Evolutionary conservation across 2,888 invertebrate species (phyloP).

Genomic region (Tetragonula carbonaria): DNA sequence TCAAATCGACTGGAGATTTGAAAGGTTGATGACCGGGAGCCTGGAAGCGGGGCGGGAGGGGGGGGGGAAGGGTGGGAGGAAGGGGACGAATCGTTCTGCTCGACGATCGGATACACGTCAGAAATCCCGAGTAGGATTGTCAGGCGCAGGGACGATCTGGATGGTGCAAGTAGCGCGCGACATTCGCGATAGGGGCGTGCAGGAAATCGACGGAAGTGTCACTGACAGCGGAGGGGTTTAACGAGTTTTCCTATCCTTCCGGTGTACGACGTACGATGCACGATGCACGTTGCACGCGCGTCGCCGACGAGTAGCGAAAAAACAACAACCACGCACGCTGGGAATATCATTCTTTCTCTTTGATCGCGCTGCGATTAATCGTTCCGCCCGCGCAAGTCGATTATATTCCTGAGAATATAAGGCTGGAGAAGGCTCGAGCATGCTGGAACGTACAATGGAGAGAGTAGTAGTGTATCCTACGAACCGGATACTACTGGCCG

Average conservation of each 20-base stretch:
- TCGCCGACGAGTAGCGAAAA: neutral
- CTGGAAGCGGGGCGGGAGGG: conserved; percentile 38
- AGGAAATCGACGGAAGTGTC: conserved; percentile 60
- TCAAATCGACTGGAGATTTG: neutral
- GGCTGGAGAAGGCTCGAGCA: too few relatives aligned
- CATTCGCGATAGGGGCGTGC: conserved; percentile 24
- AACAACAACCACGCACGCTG: too few relatives aligned
- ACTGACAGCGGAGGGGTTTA: conserved; percentile 37
- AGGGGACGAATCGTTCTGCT: conserved; percentile 30
- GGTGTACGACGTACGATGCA: conserved; percentile 1
- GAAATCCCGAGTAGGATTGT: conserved; percentile 44
- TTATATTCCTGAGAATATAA: conserved; percentile 19
- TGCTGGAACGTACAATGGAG: too few relatives aligned
- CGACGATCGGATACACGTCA: conserved; percentile 47
- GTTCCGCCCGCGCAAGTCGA: conserved; percentile 18
- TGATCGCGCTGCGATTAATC: neutral
- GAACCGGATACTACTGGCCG: too few relatives aligned
- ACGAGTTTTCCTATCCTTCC: conserved; percentile 30
- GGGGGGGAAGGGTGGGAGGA: neutral
- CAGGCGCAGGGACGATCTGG: conserved; percentile 37
- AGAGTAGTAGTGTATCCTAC: too few relatives aligned
- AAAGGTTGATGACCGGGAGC: conserved; percentile 22
- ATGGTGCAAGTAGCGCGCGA: conserved; percentile 3
- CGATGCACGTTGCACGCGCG: too few relatives aligned
- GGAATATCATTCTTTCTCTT: neutral